Evolutionary conservation across 2,113 vertebrate species (phyloP), one percentile per base, ranked within the genome.

Genomic region (Gobio gobio): DNA sequence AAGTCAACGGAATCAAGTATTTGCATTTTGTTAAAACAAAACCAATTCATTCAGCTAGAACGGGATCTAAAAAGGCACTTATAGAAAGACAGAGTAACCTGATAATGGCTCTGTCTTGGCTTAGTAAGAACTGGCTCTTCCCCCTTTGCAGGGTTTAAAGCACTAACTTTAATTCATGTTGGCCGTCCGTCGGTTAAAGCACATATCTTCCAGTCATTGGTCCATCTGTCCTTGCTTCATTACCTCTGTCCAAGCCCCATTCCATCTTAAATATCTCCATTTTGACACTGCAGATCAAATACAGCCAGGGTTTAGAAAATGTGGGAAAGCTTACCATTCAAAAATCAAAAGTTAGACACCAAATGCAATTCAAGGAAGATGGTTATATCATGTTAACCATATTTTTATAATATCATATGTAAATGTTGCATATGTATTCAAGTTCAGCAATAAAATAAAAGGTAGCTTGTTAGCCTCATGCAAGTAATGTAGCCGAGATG

Each of bases 231-330:
- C 29, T 43, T 85, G 86, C 78, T 58, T 82, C 78, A 78, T 82
- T 78, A 75, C 51, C 64, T 78, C 78, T 70, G 73, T 81, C 78
- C 78, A 64, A 78, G 78, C 83, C 40, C 4, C 12, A 24, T 59
- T 72, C 63, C 72, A 82, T 74, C 85, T 86, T 74, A 81, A 59
- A 88, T 84, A 86, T 84, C 78, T 84, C 85, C 75, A 81, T 73
- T 86, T 82, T 87, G 82, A 87, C 83, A 84, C 77, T 16, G 70
- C 20, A 29, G 72, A 76, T 59, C 77, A 49, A 59, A 56, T 29
- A 56, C 24, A 78, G 78, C 83, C 79, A 70, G 61, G 43, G 49
- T 64, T 78, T 70, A 51, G 26, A 61, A 51, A 56, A n/a, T n/a
- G 72, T 56, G 82, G 4, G 36, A 22, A 43, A 20, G 10, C 66